Evolutionary conservation across 2,113 vertebrate species (phyloP).

Genomic region (Marmota flaviventris): DNA sequence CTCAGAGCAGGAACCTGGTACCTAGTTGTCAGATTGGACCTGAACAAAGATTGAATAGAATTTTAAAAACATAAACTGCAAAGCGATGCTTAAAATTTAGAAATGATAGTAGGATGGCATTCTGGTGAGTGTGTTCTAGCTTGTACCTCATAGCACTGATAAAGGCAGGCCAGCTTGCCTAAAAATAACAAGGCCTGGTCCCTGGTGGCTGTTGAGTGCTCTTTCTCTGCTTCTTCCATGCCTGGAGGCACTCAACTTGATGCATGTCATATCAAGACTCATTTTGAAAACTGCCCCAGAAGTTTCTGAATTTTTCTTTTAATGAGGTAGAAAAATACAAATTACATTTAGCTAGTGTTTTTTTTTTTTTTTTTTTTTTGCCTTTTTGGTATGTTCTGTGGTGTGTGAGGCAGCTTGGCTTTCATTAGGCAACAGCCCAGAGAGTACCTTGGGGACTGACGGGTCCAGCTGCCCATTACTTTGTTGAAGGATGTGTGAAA

Average conservation of each 20-base stretch:
- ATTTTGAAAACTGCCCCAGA: slow-evolving; percentile 15
- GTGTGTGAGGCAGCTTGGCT: not conserved
- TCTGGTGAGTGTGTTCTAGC: not conserved
- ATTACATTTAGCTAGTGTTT: not conserved
- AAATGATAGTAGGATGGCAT: not conserved
- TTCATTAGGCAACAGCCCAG: not conserved
- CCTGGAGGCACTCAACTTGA: not conserved
- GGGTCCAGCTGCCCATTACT: not conserved
- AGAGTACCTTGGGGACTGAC: too few species aligned
- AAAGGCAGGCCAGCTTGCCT: not conserved
- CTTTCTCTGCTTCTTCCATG: not conserved
- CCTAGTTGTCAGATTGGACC: not conserved
- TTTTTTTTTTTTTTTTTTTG: too few species aligned
- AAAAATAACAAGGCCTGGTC: not conserved
- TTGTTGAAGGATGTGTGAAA: not conserved
- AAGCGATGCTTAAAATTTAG: not conserved
- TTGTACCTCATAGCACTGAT: not conserved
- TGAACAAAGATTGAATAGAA: not conserved
- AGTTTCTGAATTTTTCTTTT: not conserved
- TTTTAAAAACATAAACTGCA: not conserved
- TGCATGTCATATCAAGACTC: not conserved
- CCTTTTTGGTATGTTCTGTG: not conserved
- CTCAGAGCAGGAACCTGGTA: not conserved
- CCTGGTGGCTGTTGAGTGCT: too few species aligned
- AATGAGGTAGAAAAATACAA: not conserved